Conservation (phyloP, 2,797 vertebrate species). For the Acestrorhynchus altus region DNA sequence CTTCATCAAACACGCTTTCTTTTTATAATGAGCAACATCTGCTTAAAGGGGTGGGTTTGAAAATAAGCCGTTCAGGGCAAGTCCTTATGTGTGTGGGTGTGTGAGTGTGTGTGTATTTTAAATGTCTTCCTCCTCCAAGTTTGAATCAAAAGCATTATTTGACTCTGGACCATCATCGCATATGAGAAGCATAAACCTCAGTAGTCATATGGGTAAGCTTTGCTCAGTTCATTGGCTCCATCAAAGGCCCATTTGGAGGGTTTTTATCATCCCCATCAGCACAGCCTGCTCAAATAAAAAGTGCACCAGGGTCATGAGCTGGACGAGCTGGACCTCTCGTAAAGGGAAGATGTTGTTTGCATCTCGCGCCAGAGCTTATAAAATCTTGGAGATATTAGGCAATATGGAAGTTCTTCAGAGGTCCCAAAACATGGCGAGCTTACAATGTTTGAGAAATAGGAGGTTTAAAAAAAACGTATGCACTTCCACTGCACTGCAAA, state of each 20-base stretch:
- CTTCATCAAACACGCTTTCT: conserved; percentile 78
- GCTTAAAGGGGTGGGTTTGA: conserved; percentile 72
- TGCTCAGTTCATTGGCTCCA: conserved; percentile 30
- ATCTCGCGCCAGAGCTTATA: conserved; percentile 61
- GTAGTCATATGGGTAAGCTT: conserved; percentile 49
- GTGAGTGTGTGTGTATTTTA: conserved; percentile 49
- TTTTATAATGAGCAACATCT: conserved; percentile 86
- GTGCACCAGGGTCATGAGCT: conserved; percentile 53
- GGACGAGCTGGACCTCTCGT: conserved; percentile 58
- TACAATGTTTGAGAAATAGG: conserved; percentile 11
- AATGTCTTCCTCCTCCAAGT: conserved; percentile 23
- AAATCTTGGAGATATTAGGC: conserved; percentile 64
- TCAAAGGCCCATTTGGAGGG: conserved; percentile 40
- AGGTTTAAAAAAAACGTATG: background rate
- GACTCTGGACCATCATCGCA: conserved; percentile 19
- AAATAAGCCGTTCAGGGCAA: conserved; percentile 60
- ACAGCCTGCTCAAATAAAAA: conserved; percentile 52
- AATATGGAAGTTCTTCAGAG: conserved; percentile 61
- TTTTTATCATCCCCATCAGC: conserved; percentile 37
- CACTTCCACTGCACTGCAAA: background rate
- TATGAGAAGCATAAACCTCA: conserved; percentile 37
- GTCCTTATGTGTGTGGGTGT: conserved; percentile 40
- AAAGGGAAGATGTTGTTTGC: conserved; percentile 64
- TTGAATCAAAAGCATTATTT: conserved; percentile 45
- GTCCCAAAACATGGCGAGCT: conserved; percentile 58